Percentiles rank a stretch among this genome's conserved stretches.
Evolutionary conservation across 2,888 invertebrate species (phyloP).

Genomic region (Meiosimyza decipiens): DNA sequence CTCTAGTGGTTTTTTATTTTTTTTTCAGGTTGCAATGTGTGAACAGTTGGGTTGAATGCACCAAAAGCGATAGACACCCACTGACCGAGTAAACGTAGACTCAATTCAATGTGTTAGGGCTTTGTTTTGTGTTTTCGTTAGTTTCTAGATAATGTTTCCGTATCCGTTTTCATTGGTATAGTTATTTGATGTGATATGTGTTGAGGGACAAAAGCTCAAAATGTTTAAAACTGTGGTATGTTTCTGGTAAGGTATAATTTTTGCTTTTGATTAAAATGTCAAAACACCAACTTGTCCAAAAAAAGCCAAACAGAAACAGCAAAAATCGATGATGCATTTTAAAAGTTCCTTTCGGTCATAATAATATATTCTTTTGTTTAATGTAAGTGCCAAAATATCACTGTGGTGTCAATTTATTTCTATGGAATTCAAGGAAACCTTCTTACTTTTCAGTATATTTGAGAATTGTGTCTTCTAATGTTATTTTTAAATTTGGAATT

Average conservation of each 20-base stretch:
- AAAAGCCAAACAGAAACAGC: too few species aligned
- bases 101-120: conserved; percentile 43
- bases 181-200: not conserved
- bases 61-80: conserved; percentile 4
- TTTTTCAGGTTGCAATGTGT: not conserved
- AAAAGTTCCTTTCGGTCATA: too few species aligned
- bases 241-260: conserved; percentile 15
- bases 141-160: conserved; percentile 18
- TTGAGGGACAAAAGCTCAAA: not conserved
- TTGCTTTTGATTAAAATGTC: not conserved
- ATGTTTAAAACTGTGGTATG: not conserved
- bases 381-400: too few species aligned
- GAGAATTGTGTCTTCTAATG: too few species aligned
- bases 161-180: conserved; percentile 23
- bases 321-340: too few species aligned
- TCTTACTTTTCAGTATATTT: too few species aligned
- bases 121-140: conserved; percentile 34
- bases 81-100: conserved; percentile 43
- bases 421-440: too few species aligned
- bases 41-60: not conserved
- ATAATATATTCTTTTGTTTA: too few species aligned
- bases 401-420: too few species aligned
- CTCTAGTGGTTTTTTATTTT: not conserved
- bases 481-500: too few species aligned
- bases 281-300: not conserved